Percentiles rank a stretch among this genome's conserved stretches.
These are phyloP conservation scores for Neomicropteryx cornuta DNA, from an alignment of 1,140 invertebrate species.

Conservation along the genomic window DNA sequence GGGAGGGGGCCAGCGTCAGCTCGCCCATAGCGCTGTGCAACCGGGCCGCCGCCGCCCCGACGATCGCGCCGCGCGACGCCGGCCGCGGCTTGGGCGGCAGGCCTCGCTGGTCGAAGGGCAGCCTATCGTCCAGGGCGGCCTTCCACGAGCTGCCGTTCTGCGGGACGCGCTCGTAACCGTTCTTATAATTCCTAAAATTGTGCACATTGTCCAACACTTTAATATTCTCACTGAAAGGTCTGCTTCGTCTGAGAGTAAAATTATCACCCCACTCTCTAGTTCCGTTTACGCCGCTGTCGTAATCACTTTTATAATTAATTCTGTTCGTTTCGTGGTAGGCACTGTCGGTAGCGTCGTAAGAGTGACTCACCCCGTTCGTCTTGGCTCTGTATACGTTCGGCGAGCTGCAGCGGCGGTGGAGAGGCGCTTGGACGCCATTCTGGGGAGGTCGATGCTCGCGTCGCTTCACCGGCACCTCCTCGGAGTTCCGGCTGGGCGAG, in stretches of 20 bases:
- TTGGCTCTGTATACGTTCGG: constrained; percentile 33
- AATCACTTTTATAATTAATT: no score
- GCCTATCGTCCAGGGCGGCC: not conserved
- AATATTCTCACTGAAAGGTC: constrained; percentile 37
- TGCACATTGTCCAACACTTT: constrained; percentile 24
- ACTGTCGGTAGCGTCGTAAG: no score
- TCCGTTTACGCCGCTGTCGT: no score
- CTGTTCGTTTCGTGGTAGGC: no score
- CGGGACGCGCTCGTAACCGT: constrained; percentile 18
- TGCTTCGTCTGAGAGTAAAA: constrained; percentile 14
- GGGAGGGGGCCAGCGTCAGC: constrained; percentile 23
- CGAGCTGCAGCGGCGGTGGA: constrained; percentile 32
- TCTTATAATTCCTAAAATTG: constrained; percentile 18
- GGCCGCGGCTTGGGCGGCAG: constrained; percentile 26
- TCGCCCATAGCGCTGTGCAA: constrained; percentile 29
- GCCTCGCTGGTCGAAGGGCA: not conserved
- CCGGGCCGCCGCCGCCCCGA: constrained; percentile 28
- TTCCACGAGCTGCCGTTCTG: constrained; percentile 29
- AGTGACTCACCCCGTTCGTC: no score
- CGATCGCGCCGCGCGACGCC: constrained; percentile 26
- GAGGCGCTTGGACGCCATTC: constrained; percentile 17
- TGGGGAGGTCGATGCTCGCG: constrained; percentile 10
- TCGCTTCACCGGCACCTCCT: no score
- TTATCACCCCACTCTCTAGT: no score
- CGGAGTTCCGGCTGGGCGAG: no score